Evolutionary conservation across 2,888 invertebrate genomes (phyloP), one percentile per base, ranked within the genome.

Genomic region (Aradus depressus): DNA sequence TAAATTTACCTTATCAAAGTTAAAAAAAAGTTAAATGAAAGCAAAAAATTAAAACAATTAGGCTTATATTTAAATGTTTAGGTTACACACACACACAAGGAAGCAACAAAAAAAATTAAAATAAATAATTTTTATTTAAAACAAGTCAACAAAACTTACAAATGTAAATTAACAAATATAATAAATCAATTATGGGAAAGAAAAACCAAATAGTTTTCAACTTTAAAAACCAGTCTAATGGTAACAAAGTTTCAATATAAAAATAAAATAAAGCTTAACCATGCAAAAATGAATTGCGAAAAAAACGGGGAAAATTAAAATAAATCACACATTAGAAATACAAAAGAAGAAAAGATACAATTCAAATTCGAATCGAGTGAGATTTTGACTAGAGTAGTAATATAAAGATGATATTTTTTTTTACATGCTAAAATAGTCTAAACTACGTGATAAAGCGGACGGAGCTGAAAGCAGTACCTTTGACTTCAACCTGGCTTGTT

Each of bases 401-500:
- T n/a, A n/a, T n/a, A n/a, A n/a, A n/a, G n/a, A 42, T 12, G 37
- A 31, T 47, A 38, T 37, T 16, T 21, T 37, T 47, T 14, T 38
- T 28, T 37, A 23, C 47, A 47, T 47, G 47, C 47, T 47, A 38
- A 35, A n/a, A 47, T 23, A 34, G 26, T 47, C n/a, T n/a, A n/a
- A n/a, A n/a, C n/a, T 47, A 47, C 37, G 47, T 38, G 37, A 38
- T 37, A 47, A 47, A 47, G 47, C 47, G 35, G 16, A 26, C 26
- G 47, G 47, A 47, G 42, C 16, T 18, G 22, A 14, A 21, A 37
- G 25, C 37, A 38, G 50, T 57, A 57, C 57, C 57, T 55, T 55
- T 50, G 16, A 55, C 44, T 49, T 57, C 53, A 37, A 57, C 55
- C 53, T 55, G 55, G 39, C 48, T 53, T 26, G 47, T 53, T 53